Conservation (phyloP, 2,113 vertebrate genomes). For the Bettongia penicillata region DNA sequence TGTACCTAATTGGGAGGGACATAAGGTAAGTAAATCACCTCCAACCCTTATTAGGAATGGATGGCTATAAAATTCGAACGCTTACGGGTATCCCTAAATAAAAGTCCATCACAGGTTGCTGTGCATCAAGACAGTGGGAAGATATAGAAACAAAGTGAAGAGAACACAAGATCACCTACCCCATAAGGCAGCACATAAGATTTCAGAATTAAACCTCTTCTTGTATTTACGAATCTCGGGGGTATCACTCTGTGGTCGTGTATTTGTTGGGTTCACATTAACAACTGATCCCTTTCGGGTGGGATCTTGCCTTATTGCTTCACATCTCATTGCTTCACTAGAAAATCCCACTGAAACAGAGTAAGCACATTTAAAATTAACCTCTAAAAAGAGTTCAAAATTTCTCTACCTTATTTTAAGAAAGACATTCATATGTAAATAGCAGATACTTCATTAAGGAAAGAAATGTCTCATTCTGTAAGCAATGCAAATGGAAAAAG, state of each 20-base stretch:
- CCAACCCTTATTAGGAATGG: neutral
- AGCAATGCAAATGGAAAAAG: constrained; percentile 76
- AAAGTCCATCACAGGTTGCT: neutral
- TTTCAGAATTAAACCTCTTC: constrained; percentile 99
- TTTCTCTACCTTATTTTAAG: neutral
- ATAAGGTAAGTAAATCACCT: neutral
- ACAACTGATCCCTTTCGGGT: constrained; percentile 98
- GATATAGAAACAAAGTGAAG: neutral
- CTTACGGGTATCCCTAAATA: neutral
- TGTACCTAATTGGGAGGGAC: neutral
- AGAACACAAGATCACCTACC: constrained; percentile 84
- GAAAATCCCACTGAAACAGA: constrained; percentile 90
- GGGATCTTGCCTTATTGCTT: constrained; percentile 95
- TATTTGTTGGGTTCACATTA: constrained; percentile 99
- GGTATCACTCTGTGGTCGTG: constrained; percentile 98
- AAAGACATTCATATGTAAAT: neutral
- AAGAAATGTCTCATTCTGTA: constrained; percentile 50
- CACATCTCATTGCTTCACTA: constrained; percentile 94
- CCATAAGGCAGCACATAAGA: constrained; percentile 98
- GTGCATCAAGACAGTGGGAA: neutral
- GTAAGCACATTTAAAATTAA: constrained; percentile 61
- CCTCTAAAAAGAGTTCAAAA: neutral
- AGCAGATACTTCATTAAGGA: constrained; percentile 51
- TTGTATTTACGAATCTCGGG: constrained; percentile 99
- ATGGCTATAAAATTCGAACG: neutral